Evolutionary conservation across 2,888 invertebrate species (phyloP), one percentile per base, ranked within the genome.

Genomic region (Leucoma salicis): DNA sequence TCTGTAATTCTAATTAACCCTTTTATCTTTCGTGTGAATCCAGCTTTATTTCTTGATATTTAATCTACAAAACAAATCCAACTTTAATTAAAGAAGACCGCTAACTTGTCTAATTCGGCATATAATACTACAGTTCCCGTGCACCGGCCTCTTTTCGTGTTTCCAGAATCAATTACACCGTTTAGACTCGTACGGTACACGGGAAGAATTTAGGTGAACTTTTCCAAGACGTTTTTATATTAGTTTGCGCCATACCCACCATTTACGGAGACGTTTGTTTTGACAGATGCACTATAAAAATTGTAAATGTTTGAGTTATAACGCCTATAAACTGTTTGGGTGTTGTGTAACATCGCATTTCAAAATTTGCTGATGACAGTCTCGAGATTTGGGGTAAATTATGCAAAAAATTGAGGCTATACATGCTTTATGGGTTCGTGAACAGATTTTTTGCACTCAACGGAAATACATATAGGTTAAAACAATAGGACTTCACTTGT

Each of bases 201-300:
- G 52, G 47, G 60, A 61, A 57, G 69, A 68, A 78, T 79, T 67
- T 78, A 61, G 76, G 75, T 71, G 68, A 74, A 60, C 59, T 62
- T 58, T 53, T 60, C 29, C 52, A 52, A 51, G 55, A 49, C 52
- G 67, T 70, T 73, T 13, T 63, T 67, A 45, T 49, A 49, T 51
- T 21, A 51, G 48, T 53, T 64, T 64, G 49, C 57, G 52, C 46
- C 64, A 66, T 48, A 35, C 11, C 35, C 32, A 38, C 56, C 57
- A 44, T 52, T 58, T 62, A 63, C 57, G 56, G 60, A 24, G 32
- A 31, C 53, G 62, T 62, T 63, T 82, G 78, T 82, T 78, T 75
- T 82, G 78, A 79, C 83, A 82, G 82, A 81, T 73, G 78, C 64
- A 63, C 75, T 57, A 75, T 79, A 76, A 80, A 82, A 63, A 39